Conservation (phyloP, 2,888 invertebrate genomes). For the Cataglyphis rosenhaueri region DNA sequence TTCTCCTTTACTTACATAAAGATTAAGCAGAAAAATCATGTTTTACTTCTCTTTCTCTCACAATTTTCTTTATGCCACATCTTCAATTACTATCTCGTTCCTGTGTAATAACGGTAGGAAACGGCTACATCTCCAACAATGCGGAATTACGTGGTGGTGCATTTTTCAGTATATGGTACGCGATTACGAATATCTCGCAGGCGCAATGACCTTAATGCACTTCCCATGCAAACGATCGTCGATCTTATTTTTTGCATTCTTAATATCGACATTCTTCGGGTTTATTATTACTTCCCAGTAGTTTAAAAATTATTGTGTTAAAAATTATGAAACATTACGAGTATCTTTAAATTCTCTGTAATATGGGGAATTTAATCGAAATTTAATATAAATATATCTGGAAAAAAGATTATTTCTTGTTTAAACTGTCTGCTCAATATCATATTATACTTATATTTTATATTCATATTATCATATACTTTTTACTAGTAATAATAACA, state of each 20-base stretch:
- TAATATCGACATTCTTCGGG: constrained; percentile 24
- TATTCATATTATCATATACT: not conserved
- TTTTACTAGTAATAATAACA: not conserved
- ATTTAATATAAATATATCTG: not conserved
- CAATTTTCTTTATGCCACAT: not conserved
- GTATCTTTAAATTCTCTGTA: not conserved
- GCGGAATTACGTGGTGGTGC: constrained; percentile 28
- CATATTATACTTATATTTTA: not conserved
- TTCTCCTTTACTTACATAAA: not conserved
- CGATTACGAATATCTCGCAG: constrained; percentile 53
- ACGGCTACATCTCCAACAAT: constrained; percentile 34
- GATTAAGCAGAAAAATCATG: not conserved
- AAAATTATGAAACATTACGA: constrained; percentile 11
- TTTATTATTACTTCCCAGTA: constrained; percentile 31
- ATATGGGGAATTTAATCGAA: not conserved
- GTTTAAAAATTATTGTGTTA: not conserved
- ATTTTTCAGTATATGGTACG: constrained; percentile 51
- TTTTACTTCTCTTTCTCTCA: not conserved
- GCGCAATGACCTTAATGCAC: constrained; percentile 63
- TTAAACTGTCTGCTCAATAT: not conserved
- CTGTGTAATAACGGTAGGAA: constrained; percentile 17
- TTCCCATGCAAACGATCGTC: constrained; percentile 58
- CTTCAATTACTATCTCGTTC: constrained; percentile 25
- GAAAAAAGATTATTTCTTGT: not conserved
- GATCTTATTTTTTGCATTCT: constrained; percentile 38